A percentile compares a stretch with the other conserved stretches of the same genome.
These are phyloP conservation scores for Drosophila trapezifrons DNA, from an alignment of 1,140 invertebrate genomes.

Conservation along the genomic window DNA sequence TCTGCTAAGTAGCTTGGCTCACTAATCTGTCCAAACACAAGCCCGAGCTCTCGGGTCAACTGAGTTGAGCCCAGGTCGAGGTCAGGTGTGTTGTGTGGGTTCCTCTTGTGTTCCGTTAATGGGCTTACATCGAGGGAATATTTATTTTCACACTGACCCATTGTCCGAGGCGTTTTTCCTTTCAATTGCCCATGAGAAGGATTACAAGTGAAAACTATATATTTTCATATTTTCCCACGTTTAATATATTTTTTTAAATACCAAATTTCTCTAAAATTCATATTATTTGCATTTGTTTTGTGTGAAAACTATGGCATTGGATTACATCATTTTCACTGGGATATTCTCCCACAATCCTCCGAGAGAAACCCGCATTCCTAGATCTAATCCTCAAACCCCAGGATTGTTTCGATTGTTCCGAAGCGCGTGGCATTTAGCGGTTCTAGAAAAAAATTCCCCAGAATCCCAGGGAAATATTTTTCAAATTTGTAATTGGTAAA, in stretches of 20 bases:
- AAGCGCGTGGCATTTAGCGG: slow-evolving; percentile 58
- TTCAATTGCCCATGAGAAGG: slow-evolving; percentile 31
- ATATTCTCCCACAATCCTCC: slow-evolving; percentile 62
- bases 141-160: slow-evolving; percentile 45
- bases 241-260: slow-evolving; percentile 9
- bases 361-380: slow-evolving; percentile 36
- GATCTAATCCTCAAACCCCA: slow-evolving; percentile 5
- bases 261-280: slow-evolving; percentile 37
- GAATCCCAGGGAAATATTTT: slow-evolving; percentile 4
- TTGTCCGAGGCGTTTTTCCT: slow-evolving; percentile 24
- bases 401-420: slow-evolving; percentile 24
- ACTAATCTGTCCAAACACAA: slow-evolving; percentile 74
- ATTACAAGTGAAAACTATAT: slow-evolving; percentile 50
- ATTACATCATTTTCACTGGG: slow-evolving; percentile 53
- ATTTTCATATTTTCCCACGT: slow-evolving; percentile 78
- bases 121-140: slow-evolving; percentile 41
- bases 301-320: slow-evolving; percentile 69
- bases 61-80: slow-evolving; percentile 15
- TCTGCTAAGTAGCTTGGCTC: slow-evolving; percentile 66
- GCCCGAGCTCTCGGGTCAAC: slow-evolving; percentile 27
- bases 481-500: slow-evolving; percentile 9
- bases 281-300: slow-evolving; percentile 59
- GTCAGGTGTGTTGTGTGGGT: slow-evolving; percentile 57
- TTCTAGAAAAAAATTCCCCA: background rate
- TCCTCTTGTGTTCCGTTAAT: slow-evolving; percentile 39